These are phyloP conservation scores for Cybosia mesomella DNA, from an alignment of 2,888 invertebrate species.

Conservation along the genomic window DNA sequence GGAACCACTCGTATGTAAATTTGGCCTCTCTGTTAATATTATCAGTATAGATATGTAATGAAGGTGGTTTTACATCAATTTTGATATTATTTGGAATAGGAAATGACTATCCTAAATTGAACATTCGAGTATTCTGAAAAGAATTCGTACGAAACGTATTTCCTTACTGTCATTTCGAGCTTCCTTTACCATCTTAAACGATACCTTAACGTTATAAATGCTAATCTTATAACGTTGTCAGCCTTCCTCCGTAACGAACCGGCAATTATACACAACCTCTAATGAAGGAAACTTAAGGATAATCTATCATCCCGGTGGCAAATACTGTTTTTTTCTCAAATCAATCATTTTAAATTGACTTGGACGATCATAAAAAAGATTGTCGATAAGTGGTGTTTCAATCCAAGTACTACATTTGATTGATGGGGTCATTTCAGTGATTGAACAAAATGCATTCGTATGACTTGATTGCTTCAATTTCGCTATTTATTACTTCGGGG, in stretches of 20 bases:
- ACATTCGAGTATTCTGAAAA: too few species aligned
- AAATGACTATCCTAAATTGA: too few species aligned
- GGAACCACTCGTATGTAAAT: too few species aligned
- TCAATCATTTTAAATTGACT: slow-evolving; percentile 73
- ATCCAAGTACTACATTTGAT: slow-evolving; percentile 47
- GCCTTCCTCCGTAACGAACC: slow-evolving; percentile 26
- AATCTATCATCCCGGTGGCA: slow-evolving; percentile 56
- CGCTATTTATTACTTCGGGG: not conserved
- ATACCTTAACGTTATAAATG: not conserved
- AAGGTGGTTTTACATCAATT: too few species aligned
- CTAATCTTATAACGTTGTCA: slow-evolving; percentile 14
- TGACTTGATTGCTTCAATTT: slow-evolving; percentile 13
- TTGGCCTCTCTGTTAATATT: too few species aligned
- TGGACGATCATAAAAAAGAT: slow-evolving; percentile 60
- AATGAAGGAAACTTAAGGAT: slow-evolving; percentile 43
- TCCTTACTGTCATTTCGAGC: not conserved
- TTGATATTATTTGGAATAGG: too few species aligned
- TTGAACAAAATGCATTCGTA: slow-evolving; percentile 22
- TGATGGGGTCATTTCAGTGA: slow-evolving; percentile 48
- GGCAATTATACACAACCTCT: slow-evolving; percentile 40
- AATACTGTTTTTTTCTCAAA: slow-evolving; percentile 56
- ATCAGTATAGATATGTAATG: too few species aligned
- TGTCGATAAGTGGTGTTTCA: slow-evolving; percentile 42
- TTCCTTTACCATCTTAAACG: not conserved
- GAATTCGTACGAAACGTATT: too few species aligned